Base-by-base conservation (phyloP, 2,888 invertebrate species). In the Blera fallax region DNA sequence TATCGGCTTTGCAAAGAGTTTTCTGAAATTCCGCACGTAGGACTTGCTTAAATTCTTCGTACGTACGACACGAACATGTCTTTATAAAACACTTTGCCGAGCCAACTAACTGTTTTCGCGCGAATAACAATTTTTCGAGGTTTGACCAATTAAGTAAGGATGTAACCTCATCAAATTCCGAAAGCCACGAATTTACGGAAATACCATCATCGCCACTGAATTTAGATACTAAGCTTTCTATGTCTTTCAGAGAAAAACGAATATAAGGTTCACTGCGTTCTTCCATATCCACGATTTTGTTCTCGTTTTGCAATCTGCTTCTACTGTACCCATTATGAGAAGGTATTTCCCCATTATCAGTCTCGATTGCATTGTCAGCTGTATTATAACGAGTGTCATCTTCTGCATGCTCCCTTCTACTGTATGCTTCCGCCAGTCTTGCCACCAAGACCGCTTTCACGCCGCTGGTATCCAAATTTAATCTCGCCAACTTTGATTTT, bases 61-160 rank as follows among this genome's bases (percentile, higher is more conserved):
- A 54, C 0, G 52, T 32, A 32, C 32, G 32, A 40, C 40, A 56
- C 7, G 18, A 29, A 34, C 54, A 56, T 18, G 54, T 56, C 32
- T 56, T 56, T 0, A 56, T 56, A 18, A 29, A 56, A 21, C 16
- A 5, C 24, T 52, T 50, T 37, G 52, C 52, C 37, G 67, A 37
- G 11, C 14, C 67, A 21, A 24, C n/a, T 6, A 16, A 21, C 29
- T 37, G 52, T 24, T 52, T 67, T 29, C 21, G 24, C 14, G 48
- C 58, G n/a, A 72, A 72, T 45, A 72, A 48, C 40, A 45, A 48
- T 11, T 58, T 58, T 37, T 72, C 48, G 5, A 60, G 10, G 0
- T 70, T 45, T 0, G 70, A 50, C 48, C 48, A 50, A 37, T 72
- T 72, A 5, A 58, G 34, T 27, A 72, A 14, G 10, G 24, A 18